These are phyloP conservation scores for Eudyptes chrysolophus DNA, from an alignment of 2,113 vertebrate genomes.

Conservation along the genomic window DNA sequence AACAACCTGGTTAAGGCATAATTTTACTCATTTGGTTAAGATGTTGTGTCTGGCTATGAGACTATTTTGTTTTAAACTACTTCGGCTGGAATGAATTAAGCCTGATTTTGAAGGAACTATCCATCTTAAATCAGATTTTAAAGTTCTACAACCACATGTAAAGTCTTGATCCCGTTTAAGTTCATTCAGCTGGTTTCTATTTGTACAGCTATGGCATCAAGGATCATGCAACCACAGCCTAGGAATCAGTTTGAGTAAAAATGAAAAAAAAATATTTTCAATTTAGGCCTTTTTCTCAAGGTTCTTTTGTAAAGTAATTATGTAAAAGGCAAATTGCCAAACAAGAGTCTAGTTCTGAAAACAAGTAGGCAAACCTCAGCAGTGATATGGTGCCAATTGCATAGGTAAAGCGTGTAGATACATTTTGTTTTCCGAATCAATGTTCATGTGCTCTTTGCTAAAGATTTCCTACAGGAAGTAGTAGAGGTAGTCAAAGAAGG, in stretches of 20 bases:
- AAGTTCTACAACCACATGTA: background rate
- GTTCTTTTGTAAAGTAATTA: background rate
- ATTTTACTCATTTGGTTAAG: background rate
- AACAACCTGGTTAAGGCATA: background rate
- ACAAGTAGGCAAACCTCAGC: background rate
- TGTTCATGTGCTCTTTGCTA: background rate
- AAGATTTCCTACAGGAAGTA: background rate
- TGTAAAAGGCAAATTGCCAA: background rate
- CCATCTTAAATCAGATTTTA: background rate
- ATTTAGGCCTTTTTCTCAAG: background rate
- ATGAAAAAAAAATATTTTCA: rapidly evolving
- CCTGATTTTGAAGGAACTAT: background rate
- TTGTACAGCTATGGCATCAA: background rate
- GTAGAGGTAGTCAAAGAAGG: background rate
- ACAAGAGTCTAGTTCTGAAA: background rate
- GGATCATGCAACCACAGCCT: background rate
- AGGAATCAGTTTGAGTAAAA: background rate
- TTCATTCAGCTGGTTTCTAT: background rate
- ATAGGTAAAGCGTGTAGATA: background rate
- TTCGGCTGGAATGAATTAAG: background rate
- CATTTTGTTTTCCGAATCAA: background rate
- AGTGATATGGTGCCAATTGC: background rate
- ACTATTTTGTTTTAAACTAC: background rate
- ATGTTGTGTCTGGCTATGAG: background rate
- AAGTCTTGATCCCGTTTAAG: background rate